Base-by-base conservation (phyloP, 2,888 invertebrate species). In the Melipona bicolor region DNA sequence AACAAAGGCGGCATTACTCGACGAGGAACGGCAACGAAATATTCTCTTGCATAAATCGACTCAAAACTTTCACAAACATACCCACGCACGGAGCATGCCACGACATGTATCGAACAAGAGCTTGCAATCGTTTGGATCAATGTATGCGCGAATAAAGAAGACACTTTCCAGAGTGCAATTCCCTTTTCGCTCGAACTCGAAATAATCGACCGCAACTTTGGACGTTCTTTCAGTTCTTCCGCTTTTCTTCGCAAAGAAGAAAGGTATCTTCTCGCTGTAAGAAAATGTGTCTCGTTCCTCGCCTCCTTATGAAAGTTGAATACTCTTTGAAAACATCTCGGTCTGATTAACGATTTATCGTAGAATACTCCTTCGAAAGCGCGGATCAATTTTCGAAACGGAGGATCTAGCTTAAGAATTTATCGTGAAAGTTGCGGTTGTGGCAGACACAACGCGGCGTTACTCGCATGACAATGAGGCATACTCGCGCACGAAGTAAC, bases 1-100 rank as follows among this genome's bases (percentile, higher is more conserved):
- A 69, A 64, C 69, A 69, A 70, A 64, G 32, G n/a, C 27, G 49
- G 24, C 43, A 76, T 43, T 67, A 67, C 3, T 71, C 43, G 1
- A 24, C 19, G 50, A 68, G 49, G n/a, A 36, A 50, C 13, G 15
- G 21, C 4, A 15, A n/a, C 21, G n/a, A 27, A 15, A 32, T 9
- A 70, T 17, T n/a, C 27, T n/a, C 17, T 13, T 9, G 0, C 17
- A 2, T 50, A 27, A 27, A 32, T 32, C 4, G 61, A 27, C 24
- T 24, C 15, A 1, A 43, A 68, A 21, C 11, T 4, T 62, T 62
- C 19, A 27, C 19, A 62, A 19, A 62, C 21, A 13, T 21, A 64
- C 32, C 64, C 13, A 21, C 21, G 21, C 21, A 64, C 32, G 64
- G 32, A 21, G 21, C 21, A 36, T 32, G 64, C 13, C 11, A 36